Conservation (phyloP, 1,140 invertebrate genomes). For the Nylanderia fulva region DNA sequence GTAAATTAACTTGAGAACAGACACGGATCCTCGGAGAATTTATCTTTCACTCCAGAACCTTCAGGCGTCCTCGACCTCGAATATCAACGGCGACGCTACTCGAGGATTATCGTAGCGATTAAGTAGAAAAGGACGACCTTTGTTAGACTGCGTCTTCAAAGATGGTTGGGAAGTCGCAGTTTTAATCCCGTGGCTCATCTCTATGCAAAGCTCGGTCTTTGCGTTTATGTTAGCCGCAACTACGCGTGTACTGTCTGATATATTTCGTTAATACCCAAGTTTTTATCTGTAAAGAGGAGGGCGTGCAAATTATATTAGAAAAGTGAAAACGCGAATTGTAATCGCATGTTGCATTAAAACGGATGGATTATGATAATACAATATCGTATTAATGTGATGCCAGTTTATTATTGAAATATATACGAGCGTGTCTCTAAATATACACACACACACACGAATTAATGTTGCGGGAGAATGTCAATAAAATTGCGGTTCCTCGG, state of each 20-base stretch:
- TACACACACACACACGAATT: background rate
- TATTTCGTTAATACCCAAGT: constrained; percentile 47
- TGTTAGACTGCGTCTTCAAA: constrained; percentile 9
- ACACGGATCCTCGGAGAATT: constrained; percentile 44
- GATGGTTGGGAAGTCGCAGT: constrained; percentile 48
- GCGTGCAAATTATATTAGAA: background rate
- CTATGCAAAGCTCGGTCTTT: constrained; percentile 68
- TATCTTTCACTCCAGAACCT: constrained; percentile 46
- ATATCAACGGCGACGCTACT: constrained; percentile 52
- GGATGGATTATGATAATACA: background rate
- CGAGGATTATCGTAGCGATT: constrained; percentile 33
- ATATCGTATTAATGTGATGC: background rate
- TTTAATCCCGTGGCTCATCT: constrained; percentile 73
- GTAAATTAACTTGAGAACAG: constrained; percentile 48
- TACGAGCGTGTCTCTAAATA: background rate
- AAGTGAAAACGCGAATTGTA: constrained; percentile 16
- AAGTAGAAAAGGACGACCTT: constrained; percentile 54
- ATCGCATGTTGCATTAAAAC: background rate
- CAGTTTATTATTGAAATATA: background rate
- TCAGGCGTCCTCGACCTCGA: constrained; percentile 36
- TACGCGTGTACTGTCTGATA: constrained; percentile 61
- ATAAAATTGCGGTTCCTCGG: background rate
- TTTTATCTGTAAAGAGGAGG: background rate
- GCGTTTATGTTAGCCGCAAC: constrained; percentile 36
- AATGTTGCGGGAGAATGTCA: constrained; percentile 8